phyloP scores from a whole-genome alignment of 2,797 vertebrate species.

The Orientallactaga sibirica region DNA sequence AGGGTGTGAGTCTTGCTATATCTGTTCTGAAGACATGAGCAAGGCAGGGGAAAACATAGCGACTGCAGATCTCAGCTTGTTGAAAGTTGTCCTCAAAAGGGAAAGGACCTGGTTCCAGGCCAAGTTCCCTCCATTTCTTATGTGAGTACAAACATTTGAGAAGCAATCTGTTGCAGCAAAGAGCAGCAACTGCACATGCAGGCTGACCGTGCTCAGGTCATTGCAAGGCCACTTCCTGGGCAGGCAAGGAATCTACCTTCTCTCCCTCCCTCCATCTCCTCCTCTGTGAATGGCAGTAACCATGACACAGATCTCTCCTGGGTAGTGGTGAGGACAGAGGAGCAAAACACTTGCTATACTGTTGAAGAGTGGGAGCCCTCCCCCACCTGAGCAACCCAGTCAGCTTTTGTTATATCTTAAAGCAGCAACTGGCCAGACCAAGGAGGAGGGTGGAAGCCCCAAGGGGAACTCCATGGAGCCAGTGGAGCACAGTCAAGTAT shows the following conservation, averaged over 20 bases:
- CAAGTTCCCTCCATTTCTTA: conserved; percentile 28
- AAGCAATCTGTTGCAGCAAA: not conserved
- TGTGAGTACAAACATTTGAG: not conserved
- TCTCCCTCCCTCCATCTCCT: conserved; percentile 5
- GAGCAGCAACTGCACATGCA: not conserved
- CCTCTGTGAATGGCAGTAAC: not conserved
- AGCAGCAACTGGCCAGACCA: conserved; percentile 70
- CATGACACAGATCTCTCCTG: not conserved
- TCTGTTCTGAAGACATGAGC: conserved; percentile 82
- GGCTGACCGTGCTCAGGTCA: not conserved
- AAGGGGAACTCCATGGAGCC: conserved; percentile 76
- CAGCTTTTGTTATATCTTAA: conserved; percentile 57
- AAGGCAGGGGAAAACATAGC: conserved; percentile 81
- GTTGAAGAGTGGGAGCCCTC: not conserved
- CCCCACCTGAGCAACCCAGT: not conserved
- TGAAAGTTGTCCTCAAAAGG: conserved; percentile 52
- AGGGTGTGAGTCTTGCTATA: conserved; percentile 86
- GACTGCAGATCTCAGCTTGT: conserved; percentile 74
- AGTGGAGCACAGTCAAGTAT: conserved; percentile 80
- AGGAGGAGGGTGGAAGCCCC: conserved; percentile 57
- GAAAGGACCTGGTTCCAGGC: conserved; percentile 11
- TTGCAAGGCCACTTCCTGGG: not conserved
- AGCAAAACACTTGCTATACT: not conserved
- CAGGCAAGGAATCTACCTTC: not conserved
- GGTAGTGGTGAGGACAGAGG: conserved; percentile 3